Percentiles rank a stretch among this genome's conserved stretches.
Evolutionary conservation across 2,888 invertebrate species (phyloP).

Genomic region (Aleiodes testaceus): DNA sequence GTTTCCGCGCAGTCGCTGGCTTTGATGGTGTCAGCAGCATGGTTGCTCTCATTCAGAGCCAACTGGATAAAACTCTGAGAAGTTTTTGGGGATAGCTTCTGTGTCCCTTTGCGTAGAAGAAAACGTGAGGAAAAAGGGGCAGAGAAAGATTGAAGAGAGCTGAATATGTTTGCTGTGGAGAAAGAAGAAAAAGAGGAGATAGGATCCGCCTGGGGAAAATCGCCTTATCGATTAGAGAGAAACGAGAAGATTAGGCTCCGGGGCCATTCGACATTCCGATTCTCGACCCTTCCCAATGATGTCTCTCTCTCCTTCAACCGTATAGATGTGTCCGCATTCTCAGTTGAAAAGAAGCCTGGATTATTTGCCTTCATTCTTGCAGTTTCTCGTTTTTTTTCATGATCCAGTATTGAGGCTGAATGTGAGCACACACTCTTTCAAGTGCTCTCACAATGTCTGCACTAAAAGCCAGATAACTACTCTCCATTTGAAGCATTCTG

Average conservation of each 20-base stretch:
- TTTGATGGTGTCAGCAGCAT: conserved; percentile 19
- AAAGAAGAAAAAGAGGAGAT: background rate
- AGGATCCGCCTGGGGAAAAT: conserved; percentile 26
- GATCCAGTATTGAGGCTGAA: conserved; percentile 29
- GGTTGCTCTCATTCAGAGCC: conserved; percentile 10
- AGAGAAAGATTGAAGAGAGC: background rate
- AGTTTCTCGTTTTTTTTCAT: conserved; percentile 2
- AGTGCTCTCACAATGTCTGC: conserved; percentile 16
- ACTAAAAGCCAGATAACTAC: conserved; percentile 26
- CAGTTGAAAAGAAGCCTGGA: conserved; percentile 17
- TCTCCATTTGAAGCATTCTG: background rate
- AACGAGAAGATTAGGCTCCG: conserved; percentile 23
- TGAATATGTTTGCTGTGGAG: conserved; percentile 8
- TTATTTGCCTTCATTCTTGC: conserved; percentile 20
- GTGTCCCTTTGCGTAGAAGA: background rate
- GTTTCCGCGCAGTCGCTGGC: conserved; percentile 28
- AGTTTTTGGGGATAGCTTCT: background rate
- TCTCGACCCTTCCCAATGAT: conserved; percentile 10
- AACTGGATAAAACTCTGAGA: conserved; percentile 4
- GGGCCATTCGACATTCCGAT: conserved; percentile 28
- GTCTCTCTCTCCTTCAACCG: background rate
- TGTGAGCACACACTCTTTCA: conserved; percentile 21
- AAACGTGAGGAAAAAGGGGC: background rate
- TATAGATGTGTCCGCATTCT: background rate
- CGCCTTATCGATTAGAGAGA: conserved; percentile 37